phyloP scores from a whole-genome alignment of 2,113 vertebrate genomes.

The Emberiza fucata region DNA sequence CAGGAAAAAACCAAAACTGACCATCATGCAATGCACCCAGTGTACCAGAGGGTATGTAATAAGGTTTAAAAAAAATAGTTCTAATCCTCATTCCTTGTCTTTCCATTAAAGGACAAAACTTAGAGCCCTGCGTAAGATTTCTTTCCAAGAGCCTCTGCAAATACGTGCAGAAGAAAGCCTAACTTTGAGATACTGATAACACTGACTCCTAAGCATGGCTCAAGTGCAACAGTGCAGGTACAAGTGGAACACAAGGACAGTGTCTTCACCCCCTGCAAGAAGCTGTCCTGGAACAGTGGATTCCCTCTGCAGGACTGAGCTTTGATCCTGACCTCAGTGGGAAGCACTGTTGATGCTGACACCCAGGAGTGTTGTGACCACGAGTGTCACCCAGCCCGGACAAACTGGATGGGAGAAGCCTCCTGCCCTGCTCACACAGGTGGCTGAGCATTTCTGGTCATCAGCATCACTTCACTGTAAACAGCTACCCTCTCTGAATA shows the following conservation, averaged over 20 bases:
- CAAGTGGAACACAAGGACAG: not conserved
- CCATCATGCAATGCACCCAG: not conserved
- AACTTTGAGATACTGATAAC: not conserved
- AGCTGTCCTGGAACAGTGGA: not conserved
- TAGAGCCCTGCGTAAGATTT: not conserved
- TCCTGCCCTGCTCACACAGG: not conserved
- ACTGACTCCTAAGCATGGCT: not conserved
- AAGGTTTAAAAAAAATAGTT: not conserved
- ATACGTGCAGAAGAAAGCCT: not conserved
- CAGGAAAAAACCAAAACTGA: not conserved
- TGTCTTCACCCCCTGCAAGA: not conserved
- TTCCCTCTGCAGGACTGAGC: not conserved
- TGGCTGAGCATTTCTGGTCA: not conserved
- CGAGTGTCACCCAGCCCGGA: not conserved
- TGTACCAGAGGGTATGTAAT: not conserved
- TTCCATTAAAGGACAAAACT: conserved; percentile 51
- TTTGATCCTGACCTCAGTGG: not conserved
- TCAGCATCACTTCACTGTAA: not conserved
- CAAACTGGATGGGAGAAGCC: not conserved
- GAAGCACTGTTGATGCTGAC: not conserved
- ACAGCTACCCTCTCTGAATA: not conserved
- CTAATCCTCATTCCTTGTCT: not conserved
- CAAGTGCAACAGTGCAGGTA: not conserved
- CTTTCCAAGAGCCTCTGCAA: not conserved
- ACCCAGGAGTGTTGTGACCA: not conserved